Base-by-base conservation (phyloP, 2,113 vertebrate species). In the Electrona antarctica region DNA sequence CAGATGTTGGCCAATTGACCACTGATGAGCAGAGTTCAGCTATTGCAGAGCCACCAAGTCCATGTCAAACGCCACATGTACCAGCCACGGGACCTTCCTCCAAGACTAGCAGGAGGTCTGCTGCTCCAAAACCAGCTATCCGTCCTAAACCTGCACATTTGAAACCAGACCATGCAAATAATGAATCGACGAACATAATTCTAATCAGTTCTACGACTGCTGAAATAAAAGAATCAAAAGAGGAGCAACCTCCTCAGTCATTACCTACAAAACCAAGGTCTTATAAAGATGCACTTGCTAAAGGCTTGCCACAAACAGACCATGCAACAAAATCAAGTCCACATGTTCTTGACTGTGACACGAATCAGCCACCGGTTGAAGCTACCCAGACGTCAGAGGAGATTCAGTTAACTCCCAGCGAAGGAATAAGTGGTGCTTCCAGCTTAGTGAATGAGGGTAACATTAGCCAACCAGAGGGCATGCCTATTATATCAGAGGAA, bases 141-240 rank as follows among this genome's bases (percentile, higher is more conserved):
- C 91, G 80, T 52, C 90, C 90, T 29, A 94, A 94, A 84, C 91
- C 92, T 52, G 86, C 89, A 64, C 86, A 89, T 82, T 70, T 93
- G 50, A 90, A 85, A 29, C 14, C 21, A 0, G 81, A 85, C 71
- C 86, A 91, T 41, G 64, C 86, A 79, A 89, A 92, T 12, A 49
- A 78, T 15, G 87, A 88, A 10, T 90, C 92, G 77, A 90, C 89
- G 21, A 93, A 93, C 74, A 90, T 89, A 67, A 69, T 59, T 3
- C 45, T 67, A 74, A 78, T 72, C 70, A 64, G 66, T 45, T 51
- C 77, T 52, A 7, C 33, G 6, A 77, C 49, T 54, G 74, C 54
- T n/a, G 62, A 77, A 74, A 81, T 52, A 73, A 15, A 64, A 21
- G 8, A 71, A 48, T 7, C 13, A 21, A 58, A 54, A 52, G 60